Conservation (phyloP, 2,797 vertebrate genomes). For the Bovichtus variegatus region DNA sequence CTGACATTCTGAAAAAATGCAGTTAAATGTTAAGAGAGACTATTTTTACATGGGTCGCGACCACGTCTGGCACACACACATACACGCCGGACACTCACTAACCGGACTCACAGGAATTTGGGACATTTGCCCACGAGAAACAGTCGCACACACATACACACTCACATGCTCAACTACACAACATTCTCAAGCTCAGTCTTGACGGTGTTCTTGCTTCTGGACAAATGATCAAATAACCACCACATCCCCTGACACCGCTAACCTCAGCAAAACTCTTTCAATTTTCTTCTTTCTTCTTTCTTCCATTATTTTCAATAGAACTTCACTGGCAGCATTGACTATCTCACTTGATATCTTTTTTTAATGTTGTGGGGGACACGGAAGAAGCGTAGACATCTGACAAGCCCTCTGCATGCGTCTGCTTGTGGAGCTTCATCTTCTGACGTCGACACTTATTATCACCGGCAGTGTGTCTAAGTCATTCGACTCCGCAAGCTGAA, state of each 20-base stretch:
- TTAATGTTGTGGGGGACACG: conserved; percentile 26
- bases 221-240: conserved; percentile 30
- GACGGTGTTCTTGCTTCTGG: neutral
- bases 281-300: conserved; percentile 22
- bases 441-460: conserved; percentile 47
- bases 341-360: conserved; percentile 50
- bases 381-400: conserved; percentile 47
- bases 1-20: conserved; percentile 77
- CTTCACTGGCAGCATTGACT: conserved; percentile 19
- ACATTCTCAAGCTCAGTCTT: neutral
- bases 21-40: conserved; percentile 81
- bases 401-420: conserved; percentile 45
- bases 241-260: neutral
- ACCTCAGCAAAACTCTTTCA: conserved; percentile 17
- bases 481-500: conserved; percentile 16
- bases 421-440: conserved; percentile 37
- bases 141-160: neutral
- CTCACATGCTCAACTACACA: neutral
- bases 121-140: conserved; percentile 2
- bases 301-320: conserved; percentile 44
- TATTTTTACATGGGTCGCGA: conserved; percentile 76
- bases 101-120: conserved; percentile 14
- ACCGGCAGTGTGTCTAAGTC: conserved; percentile 35
- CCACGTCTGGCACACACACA: conserved; percentile 47
- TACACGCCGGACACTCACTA: conserved; percentile 25